Percentiles rank a stretch among this genome's conserved stretches.
Conservation (phyloP, 2,113 vertebrate species). For the Hippocampus comes region DNA sequence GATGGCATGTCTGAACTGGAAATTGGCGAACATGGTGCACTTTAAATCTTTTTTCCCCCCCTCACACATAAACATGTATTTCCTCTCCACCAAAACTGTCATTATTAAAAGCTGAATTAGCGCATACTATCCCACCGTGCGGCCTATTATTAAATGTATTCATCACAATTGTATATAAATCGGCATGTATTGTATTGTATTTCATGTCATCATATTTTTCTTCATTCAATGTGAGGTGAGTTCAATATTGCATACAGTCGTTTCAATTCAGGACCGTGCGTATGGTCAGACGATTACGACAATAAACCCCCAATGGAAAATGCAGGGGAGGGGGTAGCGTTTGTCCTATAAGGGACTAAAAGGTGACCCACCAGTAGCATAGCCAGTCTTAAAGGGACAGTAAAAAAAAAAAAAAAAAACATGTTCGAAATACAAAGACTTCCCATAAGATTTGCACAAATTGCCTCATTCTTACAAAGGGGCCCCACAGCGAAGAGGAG, state of each 20-base stretch:
- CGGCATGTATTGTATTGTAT: too few relatives aligned
- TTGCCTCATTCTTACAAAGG: constrained; percentile 32
- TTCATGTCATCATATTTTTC: too few relatives aligned
- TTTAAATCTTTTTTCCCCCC: too few relatives aligned
- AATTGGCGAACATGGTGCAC: too few relatives aligned
- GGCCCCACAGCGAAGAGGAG: constrained; percentile 24
- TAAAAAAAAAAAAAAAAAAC: neutral
- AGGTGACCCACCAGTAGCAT: neutral
- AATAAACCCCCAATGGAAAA: constrained; percentile 16
- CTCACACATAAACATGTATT: too few relatives aligned
- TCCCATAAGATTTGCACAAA: constrained; percentile 45
- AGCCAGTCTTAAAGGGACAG: neutral
- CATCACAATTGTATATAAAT: too few relatives aligned
- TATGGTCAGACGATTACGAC: constrained; percentile 2
- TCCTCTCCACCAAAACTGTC: too few relatives aligned
- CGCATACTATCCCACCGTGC: too few relatives aligned
- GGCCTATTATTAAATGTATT: too few relatives aligned
- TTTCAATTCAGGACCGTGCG: neutral
- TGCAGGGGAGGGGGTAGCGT: neutral
- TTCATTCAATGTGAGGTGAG: neutral
- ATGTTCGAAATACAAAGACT: constrained; percentile 11
- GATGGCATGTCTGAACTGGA: too few relatives aligned
- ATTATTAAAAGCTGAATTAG: too few relatives aligned
- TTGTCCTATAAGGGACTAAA: neutral
- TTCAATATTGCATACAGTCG: neutral